Conservation (phyloP, 2,888 invertebrate species). For the Agonopterix heracliana region DNA sequence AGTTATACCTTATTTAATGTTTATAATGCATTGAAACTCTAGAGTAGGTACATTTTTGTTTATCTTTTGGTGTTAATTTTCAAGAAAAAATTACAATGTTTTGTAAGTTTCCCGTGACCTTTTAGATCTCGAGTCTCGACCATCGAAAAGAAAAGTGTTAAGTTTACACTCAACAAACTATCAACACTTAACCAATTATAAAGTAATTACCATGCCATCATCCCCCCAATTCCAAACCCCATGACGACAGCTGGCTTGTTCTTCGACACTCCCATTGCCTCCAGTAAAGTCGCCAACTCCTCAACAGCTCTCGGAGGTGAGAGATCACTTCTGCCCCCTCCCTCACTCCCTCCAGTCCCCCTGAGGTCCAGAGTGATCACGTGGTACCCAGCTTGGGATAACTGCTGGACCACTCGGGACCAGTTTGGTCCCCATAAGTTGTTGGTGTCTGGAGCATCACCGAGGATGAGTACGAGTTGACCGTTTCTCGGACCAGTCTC, state of each 20-base stretch:
- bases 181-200: background rate
- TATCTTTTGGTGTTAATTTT: too few relatives aligned
- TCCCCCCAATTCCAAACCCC: slow-evolving; percentile 65
- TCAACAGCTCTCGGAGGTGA: slow-evolving; percentile 56
- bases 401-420: slow-evolving; percentile 41
- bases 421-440: slow-evolving; percentile 55
- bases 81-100: too few relatives aligned
- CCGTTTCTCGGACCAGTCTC: slow-evolving; percentile 59
- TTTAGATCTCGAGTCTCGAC: too few relatives aligned
- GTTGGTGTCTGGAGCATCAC: slow-evolving; percentile 57
- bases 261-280: slow-evolving; percentile 52
- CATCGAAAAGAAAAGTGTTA: too few relatives aligned
- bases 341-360: slow-evolving; percentile 62
- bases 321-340: slow-evolving; percentile 47
- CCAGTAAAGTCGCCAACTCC: slow-evolving; percentile 48
- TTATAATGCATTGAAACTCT: too few relatives aligned
- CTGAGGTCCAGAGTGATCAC: slow-evolving; percentile 61
- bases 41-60: too few relatives aligned
- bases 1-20: too few relatives aligned
- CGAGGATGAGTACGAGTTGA: slow-evolving; percentile 49
- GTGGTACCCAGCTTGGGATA: slow-evolving; percentile 50
- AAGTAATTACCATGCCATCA: slow-evolving; percentile 59
- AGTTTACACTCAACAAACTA: too few relatives aligned
- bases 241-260: slow-evolving; percentile 50
- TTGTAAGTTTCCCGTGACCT: too few relatives aligned